phyloP scores from a whole-genome alignment of 1,140 invertebrate genomes.

The Hypsibius dujardini region DNA sequence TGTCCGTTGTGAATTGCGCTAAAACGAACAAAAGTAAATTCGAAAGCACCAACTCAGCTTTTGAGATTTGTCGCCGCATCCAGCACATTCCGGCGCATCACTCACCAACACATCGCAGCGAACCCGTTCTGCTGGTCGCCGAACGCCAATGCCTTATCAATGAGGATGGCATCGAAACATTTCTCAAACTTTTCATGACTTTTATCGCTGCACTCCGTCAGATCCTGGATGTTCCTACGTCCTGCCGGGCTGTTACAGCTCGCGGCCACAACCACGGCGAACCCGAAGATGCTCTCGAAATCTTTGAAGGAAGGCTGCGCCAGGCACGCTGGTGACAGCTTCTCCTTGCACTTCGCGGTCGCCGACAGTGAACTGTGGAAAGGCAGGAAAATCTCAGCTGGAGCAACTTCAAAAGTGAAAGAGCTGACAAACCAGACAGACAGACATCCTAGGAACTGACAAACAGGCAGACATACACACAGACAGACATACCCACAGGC shows the following conservation, averaged over 20 bases:
- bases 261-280: neutral
- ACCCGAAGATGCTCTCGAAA: neutral
- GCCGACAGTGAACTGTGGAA: neutral
- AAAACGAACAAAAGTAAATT: neutral
- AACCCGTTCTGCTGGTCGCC: neutral
- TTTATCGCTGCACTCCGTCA: slow-evolving; percentile 10
- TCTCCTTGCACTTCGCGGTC: neutral
- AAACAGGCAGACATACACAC: too few relatives aligned
- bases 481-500: too few relatives aligned
- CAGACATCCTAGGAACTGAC: too few relatives aligned
- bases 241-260: neutral
- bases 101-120: neutral
- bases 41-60: neutral
- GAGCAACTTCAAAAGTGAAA: too few relatives aligned
- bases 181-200: neutral
- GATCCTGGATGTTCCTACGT: neutral
- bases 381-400: too few relatives aligned
- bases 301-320: neutral
- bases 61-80: too few relatives aligned
- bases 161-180: neutral
- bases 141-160: neutral
- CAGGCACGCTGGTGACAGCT: neutral
- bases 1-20: slow-evolving; percentile 6
- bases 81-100: too few relatives aligned
- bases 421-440: too few relatives aligned